Base-by-base conservation (phyloP, 2,797 vertebrate genomes). In the Sphaeramia orbicularis region DNA sequence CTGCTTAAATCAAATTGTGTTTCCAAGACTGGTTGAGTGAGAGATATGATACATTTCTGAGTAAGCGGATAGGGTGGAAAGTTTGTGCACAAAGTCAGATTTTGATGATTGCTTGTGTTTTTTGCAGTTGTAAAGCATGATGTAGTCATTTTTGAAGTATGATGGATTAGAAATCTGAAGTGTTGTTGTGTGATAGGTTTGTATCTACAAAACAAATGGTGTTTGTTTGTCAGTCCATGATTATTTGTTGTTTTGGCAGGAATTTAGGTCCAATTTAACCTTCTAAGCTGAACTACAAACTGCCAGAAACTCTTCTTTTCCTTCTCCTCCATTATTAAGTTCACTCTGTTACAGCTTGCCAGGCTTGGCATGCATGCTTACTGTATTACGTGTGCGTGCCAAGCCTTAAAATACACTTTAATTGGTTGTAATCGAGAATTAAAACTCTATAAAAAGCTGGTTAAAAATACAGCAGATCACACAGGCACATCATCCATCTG, bases 261-360 rank as follows among this genome's bases (percentile, higher is more conserved):
- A 35, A 35, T 35, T 2, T 35, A 9, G 7, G 7, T 35, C 32
- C 32, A 35, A 8, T 18, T 47, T 2, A n/a, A 49, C 19, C 50
- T 50, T 54, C 55, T 49, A 50, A 63, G 15, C 61, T 58, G 44
- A 15, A 68, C 30, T 53, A 27, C 56, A 32, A 70, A 61, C 14
- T 37, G 6, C 21, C 16, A 15, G 63, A 62, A 65, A 53, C 10
- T 58, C 58, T 60, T 30, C 27, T 62, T 30, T 42, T 42, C 9
- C 32, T 35, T 35, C 32, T 35, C 32, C 24, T 42, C 30, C 35
- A 57, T 43, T 69, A 11, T 59, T 63, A 83, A 86, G 61, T 44
- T 74, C 38, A 70, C 85, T 85, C 86, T 76, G 80, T 89, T 85
- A 82, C 90, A 85, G 86, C 65, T 49, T 61, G 64, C 30, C 53